phyloP scores from a whole-genome alignment of 2,113 vertebrate genomes.

The Stigmatopora nigra region DNA sequence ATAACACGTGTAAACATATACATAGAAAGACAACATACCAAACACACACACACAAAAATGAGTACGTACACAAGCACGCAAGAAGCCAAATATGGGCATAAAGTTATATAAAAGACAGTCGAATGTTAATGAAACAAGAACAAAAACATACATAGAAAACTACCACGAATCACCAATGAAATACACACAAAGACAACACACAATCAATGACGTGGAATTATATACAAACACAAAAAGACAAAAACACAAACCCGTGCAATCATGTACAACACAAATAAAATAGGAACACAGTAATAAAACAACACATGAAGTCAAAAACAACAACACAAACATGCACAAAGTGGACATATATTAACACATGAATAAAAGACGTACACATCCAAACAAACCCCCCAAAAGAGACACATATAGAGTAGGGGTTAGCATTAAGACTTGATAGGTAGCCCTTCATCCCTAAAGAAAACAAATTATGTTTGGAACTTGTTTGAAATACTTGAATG shows the following conservation, averaged over 20 bases:
- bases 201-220: too few species aligned
- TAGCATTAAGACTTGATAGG: background rate
- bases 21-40: background rate
- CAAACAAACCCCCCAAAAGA: background rate
- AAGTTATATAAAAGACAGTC: too few species aligned
- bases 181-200: too few species aligned
- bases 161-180: too few species aligned
- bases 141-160: too few species aligned
- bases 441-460: background rate
- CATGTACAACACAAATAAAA: background rate
- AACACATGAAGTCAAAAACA: background rate
- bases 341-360: too few species aligned
- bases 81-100: too few species aligned
- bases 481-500: background rate
- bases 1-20: slow-evolving; percentile 12
- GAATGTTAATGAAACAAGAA: too few species aligned
- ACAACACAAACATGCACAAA: background rate
- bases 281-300: too few species aligned
- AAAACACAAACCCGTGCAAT: background rate
- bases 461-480: background rate
- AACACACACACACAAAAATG: background rate
- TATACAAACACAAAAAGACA: background rate
- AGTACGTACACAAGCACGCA: background rate
- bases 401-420: background rate
- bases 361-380: too few species aligned